Base-by-base conservation (phyloP, 2,797 vertebrate genomes). In the Psittacula echo region DNA sequence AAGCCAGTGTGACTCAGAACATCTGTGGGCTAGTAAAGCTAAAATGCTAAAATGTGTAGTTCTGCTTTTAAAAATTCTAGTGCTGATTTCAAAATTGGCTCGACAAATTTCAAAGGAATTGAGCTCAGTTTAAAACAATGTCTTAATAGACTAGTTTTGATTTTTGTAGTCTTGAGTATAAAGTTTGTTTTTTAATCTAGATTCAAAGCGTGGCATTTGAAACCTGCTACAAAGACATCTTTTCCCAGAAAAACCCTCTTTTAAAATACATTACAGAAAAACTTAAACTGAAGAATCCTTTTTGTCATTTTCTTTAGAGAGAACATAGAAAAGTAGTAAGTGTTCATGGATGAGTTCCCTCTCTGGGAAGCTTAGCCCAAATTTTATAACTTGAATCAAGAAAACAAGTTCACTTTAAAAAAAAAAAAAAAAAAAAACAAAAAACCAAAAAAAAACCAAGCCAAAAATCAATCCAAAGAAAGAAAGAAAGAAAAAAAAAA, bases 201-300 rank as follows among this genome's bases (percentile, higher is more conserved):
- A 45, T 60, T 60, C 5, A 30, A 74, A 76, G 62, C 22, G 13
- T 32, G 22, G 17, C 5, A 2, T 60, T 88, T 48, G 26, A 84
- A 86, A 68, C 34, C 24, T 21, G 8, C 29, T 45, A 6, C 23
- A 17, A 80, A 54, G 34, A 62, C 11, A 11, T 10, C 10, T 53
- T 51, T 24, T 2, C 3, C 0, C 1, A 19, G 13, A 24, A 56
- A 15, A 10, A 1, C 4, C 54, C 20, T 18, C 8, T 58, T 60
- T 22, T 27, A 19, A 72, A 75, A 11, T 45, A 17, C 1, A 0
- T 34, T 80, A 42, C 24, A 53, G 34, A 32, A 78, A 60, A 90
- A 21, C 8, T 77, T 80, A 20, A 32, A 56, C 4, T 47, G 26
- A 56, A 78, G 72, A 56, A 47, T 30, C 2, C 0, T 66, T 75